These are phyloP conservation scores for Paracanthobrama guichenoti DNA, from an alignment of 2,113 vertebrate genomes.

Conservation along the genomic window DNA sequence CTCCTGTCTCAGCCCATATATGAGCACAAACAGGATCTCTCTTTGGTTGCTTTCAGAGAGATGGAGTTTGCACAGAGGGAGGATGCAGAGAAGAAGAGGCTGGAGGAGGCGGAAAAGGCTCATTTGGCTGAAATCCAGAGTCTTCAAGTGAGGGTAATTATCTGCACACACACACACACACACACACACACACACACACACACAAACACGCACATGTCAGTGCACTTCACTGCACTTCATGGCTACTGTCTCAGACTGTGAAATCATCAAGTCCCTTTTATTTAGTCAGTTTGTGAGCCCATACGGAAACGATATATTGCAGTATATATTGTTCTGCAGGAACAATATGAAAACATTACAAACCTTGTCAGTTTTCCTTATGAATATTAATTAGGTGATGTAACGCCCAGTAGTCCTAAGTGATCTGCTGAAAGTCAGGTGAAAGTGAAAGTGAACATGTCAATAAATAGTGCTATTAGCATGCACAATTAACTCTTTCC, in stretches of 20 bases:
- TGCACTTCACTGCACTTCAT: slow-evolving; percentile 9
- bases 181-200: slow-evolving; percentile 31
- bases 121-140: slow-evolving; percentile 91
- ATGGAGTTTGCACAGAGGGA: slow-evolving; percentile 94
- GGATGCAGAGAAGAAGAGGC: slow-evolving; percentile 89
- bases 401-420: background rate
- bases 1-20: background rate
- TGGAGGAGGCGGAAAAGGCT: slow-evolving; percentile 92
- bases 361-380: background rate
- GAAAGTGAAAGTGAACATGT: background rate
- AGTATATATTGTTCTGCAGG: background rate
- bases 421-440: background rate
- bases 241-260: background rate
- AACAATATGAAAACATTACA: background rate
- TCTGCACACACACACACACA: slow-evolving; percentile 22
- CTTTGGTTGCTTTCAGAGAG: slow-evolving; percentile 80
- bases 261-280: background rate
- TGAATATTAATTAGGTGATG: background rate
- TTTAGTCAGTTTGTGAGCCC: background rate
- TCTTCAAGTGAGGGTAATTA: slow-evolving; percentile 89
- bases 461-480: background rate
- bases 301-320: background rate
- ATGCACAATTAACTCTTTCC: background rate
- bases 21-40: slow-evolving; percentile 20
- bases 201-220: slow-evolving; percentile 25